Evolutionary conservation across 2,113 vertebrate genomes (phyloP).

Genomic region (Lethenteron camtschaticum): DNA sequence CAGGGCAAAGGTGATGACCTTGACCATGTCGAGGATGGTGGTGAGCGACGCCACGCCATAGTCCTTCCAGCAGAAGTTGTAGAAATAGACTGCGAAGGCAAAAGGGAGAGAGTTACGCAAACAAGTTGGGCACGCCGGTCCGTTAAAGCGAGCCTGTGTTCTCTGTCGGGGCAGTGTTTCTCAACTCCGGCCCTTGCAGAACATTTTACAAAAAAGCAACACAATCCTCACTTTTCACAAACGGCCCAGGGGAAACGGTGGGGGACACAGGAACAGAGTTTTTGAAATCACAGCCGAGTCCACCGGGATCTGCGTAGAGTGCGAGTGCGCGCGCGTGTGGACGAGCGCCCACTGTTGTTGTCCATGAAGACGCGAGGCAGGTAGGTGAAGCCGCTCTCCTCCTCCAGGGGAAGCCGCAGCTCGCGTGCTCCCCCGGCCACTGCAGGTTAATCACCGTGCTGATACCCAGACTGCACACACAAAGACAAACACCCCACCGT

Average conservation of each 20-base stretch:
- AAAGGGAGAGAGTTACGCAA: neutral
- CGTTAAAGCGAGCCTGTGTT: too few relatives aligned
- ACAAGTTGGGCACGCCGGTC: neutral
- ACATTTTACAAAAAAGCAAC: too few relatives aligned
- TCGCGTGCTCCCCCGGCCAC: conserved; percentile 1
- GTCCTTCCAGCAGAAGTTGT: conserved; percentile 8
- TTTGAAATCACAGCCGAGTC: too few relatives aligned
- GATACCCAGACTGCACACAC: neutral
- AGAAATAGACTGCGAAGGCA: conserved; percentile 7
- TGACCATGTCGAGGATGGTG: conserved; percentile 6
- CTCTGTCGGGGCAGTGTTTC: too few relatives aligned
- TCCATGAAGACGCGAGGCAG: neutral
- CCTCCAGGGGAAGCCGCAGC: conserved; percentile 1
- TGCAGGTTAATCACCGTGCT: conserved; percentile 5
- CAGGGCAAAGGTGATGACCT: conserved; percentile 7
- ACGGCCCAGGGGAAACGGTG: too few relatives aligned
- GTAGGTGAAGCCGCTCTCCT: conserved; percentile 7
- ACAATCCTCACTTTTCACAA: too few relatives aligned
- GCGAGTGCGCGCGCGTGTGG: neutral
- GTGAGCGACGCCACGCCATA: conserved; percentile 6
- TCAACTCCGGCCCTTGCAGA: too few relatives aligned
- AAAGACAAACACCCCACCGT: neutral
- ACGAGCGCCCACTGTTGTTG: neutral
- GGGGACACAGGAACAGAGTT: too few relatives aligned
- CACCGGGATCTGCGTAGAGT: neutral